A percentile compares a stretch with the other conserved stretches of the same genome.
Evolutionary conservation across 1,140 invertebrate genomes (phyloP).

Genomic region (Tetraneura akinire): DNA sequence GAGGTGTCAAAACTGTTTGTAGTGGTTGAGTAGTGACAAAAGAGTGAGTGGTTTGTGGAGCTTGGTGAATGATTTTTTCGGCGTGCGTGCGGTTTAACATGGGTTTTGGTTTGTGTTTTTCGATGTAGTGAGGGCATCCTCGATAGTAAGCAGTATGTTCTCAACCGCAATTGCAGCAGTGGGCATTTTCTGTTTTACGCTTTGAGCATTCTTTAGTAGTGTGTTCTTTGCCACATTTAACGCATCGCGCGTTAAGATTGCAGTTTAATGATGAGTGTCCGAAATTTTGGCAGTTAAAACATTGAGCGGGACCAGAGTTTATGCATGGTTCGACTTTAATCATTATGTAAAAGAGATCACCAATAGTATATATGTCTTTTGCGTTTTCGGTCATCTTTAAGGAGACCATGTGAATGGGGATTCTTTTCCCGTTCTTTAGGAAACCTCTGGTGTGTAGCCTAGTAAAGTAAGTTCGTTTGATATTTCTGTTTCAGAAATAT

Average conservation of each 20-base stretch:
- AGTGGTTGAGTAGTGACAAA: too few relatives aligned
- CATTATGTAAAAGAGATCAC: neutral
- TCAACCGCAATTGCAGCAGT: neutral
- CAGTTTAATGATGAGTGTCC: neutral
- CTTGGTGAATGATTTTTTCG: too few relatives aligned
- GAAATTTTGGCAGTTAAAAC: neutral
- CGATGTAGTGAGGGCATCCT: neutral
- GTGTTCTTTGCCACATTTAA: neutral
- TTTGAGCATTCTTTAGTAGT: neutral
- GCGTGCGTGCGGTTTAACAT: too few relatives aligned
- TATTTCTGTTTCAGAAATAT: too few relatives aligned
- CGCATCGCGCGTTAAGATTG: neutral
- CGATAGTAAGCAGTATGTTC: neutral
- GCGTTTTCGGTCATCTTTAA: neutral
- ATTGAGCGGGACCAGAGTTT: neutral
- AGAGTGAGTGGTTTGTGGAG: too few relatives aligned
- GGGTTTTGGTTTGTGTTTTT: neutral
- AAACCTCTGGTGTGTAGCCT: neutral
- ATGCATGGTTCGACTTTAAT: neutral
- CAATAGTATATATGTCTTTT: neutral
- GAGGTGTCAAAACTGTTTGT: too few relatives aligned
- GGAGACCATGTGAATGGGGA: neutral
- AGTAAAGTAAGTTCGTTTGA: neutral
- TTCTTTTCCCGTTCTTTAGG: neutral
- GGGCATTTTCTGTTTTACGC: neutral